Evolutionary conservation across 92 coral and sea anemone species (phyloP), one percentile per base, ranked within the genome.

Genomic region (Plumapathes pennacea): DNA sequence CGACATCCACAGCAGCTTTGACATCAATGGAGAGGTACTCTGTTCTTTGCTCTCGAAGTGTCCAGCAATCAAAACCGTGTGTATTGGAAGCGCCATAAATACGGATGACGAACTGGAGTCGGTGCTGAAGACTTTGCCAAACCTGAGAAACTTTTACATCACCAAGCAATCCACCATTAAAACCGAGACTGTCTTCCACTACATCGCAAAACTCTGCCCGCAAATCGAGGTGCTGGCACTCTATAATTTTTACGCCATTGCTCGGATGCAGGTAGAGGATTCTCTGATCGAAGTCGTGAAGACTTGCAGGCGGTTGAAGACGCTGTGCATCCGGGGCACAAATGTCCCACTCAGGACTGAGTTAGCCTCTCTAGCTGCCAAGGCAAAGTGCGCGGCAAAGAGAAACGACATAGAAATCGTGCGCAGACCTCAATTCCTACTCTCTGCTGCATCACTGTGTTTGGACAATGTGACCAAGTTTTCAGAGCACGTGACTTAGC

Each of bases 1-100:
- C 3, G 92, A 85, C 52, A 69, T 85, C 28, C 92, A 85, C 59
- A 85, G 92, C 63, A 85, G 83, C 47, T 80, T 80, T 49, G 80
- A 85, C 54, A 62, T 85, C 32, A 66, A 71, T 28, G 87, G 87
- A 25, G 49, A 76, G 22, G 54, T 69, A 49, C 65, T 85, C 45
- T 71, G 81, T 36, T 46, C 42, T 40, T 71, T 85, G 28, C 88
- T 75, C 3, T 34, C 21, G 24, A 62, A 45, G 22, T 85, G 92
- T 9, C 48, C 78, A 10, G 37, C 41, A 10, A 38, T 85, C 22
- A 57, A 67, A 15, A 85, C 87, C 0, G 69, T 85, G 23, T 80
- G 92, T 38, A 80, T 80, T 32, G 92, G 92, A 0, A 85, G 87
- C 50, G 76, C 82, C 3, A 68, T 80, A 9, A 74, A 71, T 41